Conservation (phyloP, 2,797 vertebrate species). For the Epinephelus coioides region DNA sequence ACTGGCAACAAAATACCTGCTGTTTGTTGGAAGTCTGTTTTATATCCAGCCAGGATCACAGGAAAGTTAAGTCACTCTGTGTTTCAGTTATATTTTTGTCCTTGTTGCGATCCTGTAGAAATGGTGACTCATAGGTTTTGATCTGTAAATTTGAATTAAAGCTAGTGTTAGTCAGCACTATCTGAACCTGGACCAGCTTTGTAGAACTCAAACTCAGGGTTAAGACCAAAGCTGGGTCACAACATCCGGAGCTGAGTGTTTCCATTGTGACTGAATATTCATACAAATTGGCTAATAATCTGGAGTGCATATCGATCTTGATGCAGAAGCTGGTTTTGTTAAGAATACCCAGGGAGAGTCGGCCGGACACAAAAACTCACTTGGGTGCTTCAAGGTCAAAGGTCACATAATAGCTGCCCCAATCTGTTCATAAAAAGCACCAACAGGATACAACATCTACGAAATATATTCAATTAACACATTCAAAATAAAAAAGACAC, state of each 20-base stretch:
- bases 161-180: too few species aligned
- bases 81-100: neutral
- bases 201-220: neutral
- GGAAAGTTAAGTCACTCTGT: too few species aligned
- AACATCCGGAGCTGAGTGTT: neutral
- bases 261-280: neutral
- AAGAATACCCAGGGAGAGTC: neutral
- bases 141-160: neutral
- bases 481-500: slow-evolving; percentile 16
- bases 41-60: too few species aligned
- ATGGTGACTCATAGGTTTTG: too few species aligned
- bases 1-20: too few species aligned
- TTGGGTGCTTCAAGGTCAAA: slow-evolving; percentile 28
- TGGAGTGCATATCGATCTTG: neutral
- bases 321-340: neutral
- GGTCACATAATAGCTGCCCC: slow-evolving; percentile 60
- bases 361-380: neutral
- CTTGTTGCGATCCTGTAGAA: neutral
- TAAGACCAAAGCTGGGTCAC: neutral
- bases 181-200: neutral
- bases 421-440: slow-evolving; percentile 39
- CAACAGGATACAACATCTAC: slow-evolving; percentile 23
- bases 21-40: too few species aligned
- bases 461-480: slow-evolving; percentile 35
- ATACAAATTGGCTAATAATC: neutral